These are phyloP conservation scores for Hydropotes inermis DNA, from an alignment of 2,113 vertebrate species.

Conservation along the genomic window DNA sequence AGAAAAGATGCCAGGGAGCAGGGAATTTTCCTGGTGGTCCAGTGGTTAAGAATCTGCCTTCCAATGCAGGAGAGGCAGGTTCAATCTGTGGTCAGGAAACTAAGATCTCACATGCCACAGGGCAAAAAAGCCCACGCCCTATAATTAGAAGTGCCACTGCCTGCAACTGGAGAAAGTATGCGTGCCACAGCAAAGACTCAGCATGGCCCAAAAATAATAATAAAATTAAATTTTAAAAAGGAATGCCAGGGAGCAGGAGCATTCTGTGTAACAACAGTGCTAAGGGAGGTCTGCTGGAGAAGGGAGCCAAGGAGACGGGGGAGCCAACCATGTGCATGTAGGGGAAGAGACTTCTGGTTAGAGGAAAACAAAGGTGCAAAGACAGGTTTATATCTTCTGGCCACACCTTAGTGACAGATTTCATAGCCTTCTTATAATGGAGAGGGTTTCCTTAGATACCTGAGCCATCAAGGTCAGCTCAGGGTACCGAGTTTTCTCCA, in stretches of 20 bases:
- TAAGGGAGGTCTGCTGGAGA: neutral
- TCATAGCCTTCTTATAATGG: neutral
- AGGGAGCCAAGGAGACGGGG: neutral
- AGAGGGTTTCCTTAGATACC: neutral
- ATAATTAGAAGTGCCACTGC: neutral
- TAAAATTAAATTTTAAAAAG: neutral
- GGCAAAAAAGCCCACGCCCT: neutral
- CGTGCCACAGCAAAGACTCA: rapidly evolving
- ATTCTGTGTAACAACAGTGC: rapidly evolving
- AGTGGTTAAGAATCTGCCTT: neutral
- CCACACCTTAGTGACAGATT: neutral
- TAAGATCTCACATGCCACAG: neutral
- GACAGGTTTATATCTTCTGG: neutral
- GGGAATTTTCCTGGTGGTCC: neutral
- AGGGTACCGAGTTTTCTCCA: neutral
- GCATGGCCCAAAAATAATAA: neutral
- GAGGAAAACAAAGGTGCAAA: neutral
- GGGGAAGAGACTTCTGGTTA: neutral
- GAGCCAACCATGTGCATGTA: rapidly evolving
- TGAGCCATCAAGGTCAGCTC: neutral
- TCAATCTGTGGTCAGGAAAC: neutral
- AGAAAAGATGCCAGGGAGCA: neutral
- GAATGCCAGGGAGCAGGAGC: neutral
- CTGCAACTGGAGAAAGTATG: neutral
- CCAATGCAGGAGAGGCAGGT: neutral